phyloP scores from a whole-genome alignment of 1,140 invertebrate species.

The Zaprionus davidi region DNA sequence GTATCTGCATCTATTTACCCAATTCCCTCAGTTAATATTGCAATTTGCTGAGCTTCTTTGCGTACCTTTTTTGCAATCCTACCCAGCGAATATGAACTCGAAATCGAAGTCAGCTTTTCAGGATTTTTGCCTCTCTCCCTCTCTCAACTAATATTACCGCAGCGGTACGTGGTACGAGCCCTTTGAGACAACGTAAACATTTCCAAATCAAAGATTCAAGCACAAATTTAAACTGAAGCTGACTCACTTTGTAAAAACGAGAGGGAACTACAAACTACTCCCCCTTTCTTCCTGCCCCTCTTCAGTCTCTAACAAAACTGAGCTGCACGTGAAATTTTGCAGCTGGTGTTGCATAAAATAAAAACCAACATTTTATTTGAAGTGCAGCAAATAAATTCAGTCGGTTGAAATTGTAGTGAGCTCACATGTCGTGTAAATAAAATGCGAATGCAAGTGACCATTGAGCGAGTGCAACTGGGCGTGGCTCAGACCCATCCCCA shows the following conservation, averaged over 20 bases:
- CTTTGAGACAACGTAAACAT: conserved; percentile 44
- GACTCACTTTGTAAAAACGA: neutral
- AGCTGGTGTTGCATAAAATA: conserved; percentile 71
- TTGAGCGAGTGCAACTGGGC: conserved; percentile 64
- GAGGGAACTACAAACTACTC: conserved; percentile 8
- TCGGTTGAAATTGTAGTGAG: conserved; percentile 64
- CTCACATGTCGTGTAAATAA: conserved; percentile 76
- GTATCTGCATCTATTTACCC: neutral
- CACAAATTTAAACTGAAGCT: conserved; percentile 27
- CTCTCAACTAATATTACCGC: neutral
- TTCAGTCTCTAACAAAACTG: neutral
- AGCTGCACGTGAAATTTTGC: conserved; percentile 37
- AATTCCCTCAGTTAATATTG: neutral
- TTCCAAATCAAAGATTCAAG: conserved; percentile 50
- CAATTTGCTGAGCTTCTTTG: neutral
- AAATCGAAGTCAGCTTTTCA: neutral
- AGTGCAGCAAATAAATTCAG: conserved; percentile 75
- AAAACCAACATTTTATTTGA: conserved; percentile 78
- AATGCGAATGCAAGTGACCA: conserved; percentile 77
- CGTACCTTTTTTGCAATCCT: neutral
- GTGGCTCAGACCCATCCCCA: conserved; percentile 19
- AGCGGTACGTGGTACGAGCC: neutral
- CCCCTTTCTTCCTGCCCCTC: neutral
- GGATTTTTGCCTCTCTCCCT: neutral
- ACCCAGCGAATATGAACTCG: neutral